Conservation (phyloP, 37 sponge, comb jelly and placozoan genomes). For the Hexactinellida sp. region DNA sequence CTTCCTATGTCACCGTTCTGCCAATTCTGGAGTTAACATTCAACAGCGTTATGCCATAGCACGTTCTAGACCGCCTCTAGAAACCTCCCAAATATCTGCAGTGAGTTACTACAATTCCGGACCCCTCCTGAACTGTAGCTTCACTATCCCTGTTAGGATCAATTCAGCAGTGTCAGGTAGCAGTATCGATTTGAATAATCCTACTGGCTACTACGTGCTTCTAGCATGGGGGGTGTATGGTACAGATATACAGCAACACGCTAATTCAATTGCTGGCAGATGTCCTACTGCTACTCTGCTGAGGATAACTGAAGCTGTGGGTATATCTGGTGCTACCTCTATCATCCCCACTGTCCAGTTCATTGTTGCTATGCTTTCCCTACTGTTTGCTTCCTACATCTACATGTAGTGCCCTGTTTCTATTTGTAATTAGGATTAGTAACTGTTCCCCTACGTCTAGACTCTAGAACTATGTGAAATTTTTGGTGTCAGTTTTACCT, state of each 20-base stretch:
- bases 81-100: neutral
- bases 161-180: too few species aligned
- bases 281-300: neutral
- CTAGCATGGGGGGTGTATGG: neutral
- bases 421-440: too few species aligned
- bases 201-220: neutral
- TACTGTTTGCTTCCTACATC: too few species aligned
- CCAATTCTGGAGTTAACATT: neutral
- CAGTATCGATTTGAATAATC: neutral
- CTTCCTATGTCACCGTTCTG: neutral
- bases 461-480: too few species aligned
- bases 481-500: too few species aligned
- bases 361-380: neutral
- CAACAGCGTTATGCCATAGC: neutral
- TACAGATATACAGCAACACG: neutral
- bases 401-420: too few species aligned
- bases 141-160: neutral
- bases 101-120: neutral
- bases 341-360: neutral
- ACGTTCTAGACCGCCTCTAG: neutral
- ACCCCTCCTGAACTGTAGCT: neutral
- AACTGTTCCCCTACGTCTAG: too few species aligned
- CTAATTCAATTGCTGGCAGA: neutral
- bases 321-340: neutral
- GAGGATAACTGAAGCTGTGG: neutral